These are phyloP conservation scores for Heliconius hermathena DNA, from an alignment of 1,140 invertebrate species.

Conservation along the genomic window DNA sequence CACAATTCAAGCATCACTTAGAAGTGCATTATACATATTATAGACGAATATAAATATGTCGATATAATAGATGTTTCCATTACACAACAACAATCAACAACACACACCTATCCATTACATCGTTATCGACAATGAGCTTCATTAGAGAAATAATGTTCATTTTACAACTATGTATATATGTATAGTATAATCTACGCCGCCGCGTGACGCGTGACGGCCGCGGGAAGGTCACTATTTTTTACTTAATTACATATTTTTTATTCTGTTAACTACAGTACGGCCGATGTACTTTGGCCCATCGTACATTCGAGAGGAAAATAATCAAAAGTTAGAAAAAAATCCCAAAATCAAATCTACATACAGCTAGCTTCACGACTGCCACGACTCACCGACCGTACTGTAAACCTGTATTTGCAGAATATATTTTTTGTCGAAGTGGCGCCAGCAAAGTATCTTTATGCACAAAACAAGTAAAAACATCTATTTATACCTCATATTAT, in stretches of 20 bases:
- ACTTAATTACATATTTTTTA: not conserved
- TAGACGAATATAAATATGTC: not conserved
- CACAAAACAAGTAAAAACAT: not conserved
- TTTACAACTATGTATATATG: not conserved
- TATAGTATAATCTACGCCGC: not conserved
- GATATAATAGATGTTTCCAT: not conserved
- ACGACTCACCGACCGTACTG: not conserved
- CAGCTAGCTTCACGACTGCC: too few relatives aligned
- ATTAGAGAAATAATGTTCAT: not conserved
- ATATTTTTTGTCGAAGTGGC: not conserved
- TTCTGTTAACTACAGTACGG: not conserved
- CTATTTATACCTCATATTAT: not conserved
- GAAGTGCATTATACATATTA: too few relatives aligned
- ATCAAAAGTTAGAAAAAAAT: too few relatives aligned
- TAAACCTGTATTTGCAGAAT: not conserved
- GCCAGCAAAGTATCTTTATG: not conserved
- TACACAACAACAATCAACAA: not conserved
- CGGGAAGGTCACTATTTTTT: not conserved
- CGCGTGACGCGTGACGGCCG: constrained; percentile 3
- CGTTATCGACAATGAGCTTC: not conserved
- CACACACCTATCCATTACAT: not conserved
- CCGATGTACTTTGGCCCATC: too few relatives aligned
- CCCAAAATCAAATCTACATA: too few relatives aligned
- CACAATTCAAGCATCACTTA: not conserved
- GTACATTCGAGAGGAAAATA: too few relatives aligned